Conservation (phyloP, 1,140 invertebrate genomes). For the Formica exsecta region DNA sequence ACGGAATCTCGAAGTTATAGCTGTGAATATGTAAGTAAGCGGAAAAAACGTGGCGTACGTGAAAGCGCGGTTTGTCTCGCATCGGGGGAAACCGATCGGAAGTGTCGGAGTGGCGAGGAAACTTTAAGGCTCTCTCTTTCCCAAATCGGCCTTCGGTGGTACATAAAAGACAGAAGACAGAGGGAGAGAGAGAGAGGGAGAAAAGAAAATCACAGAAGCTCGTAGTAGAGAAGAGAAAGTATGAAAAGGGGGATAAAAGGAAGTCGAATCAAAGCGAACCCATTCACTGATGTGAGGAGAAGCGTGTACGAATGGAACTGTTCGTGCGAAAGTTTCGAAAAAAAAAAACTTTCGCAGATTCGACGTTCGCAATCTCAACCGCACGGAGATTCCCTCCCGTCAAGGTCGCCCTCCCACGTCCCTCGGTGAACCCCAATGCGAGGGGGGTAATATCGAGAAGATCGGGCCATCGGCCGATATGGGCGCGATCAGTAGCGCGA, state of each 20-base stretch:
- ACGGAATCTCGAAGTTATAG: conserved; percentile 52
- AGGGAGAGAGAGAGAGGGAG: not conserved
- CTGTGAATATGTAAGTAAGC: conserved; percentile 73
- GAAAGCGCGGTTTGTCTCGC: conserved; percentile 46
- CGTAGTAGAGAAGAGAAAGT: not conserved
- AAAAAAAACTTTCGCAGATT: conserved; percentile 41
- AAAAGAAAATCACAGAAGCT: conserved; percentile 24
- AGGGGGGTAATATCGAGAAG: conserved; percentile 38
- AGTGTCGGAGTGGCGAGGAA: conserved; percentile 15
- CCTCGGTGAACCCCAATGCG: conserved; percentile 31
- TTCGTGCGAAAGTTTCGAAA: conserved; percentile 54
- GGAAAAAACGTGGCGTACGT: conserved; percentile 7
- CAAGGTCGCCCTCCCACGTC: not conserved
- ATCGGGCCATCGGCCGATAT: conserved; percentile 23
- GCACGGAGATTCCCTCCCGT: not conserved
- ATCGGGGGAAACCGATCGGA: conserved; percentile 46
- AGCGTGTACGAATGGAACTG: conserved; percentile 15
- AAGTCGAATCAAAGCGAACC: not conserved
- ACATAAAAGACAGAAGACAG: not conserved
- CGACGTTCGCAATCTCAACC: conserved; percentile 12
- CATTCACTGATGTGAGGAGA: conserved; percentile 2
- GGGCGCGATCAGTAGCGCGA: conserved; percentile 53
- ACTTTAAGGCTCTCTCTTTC: conserved; percentile 16
- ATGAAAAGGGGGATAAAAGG: not conserved
- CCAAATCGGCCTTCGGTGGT: conserved; percentile 30